Base-by-base conservation (phyloP, 1,140 invertebrate species). In the Popillia japonica region DNA sequence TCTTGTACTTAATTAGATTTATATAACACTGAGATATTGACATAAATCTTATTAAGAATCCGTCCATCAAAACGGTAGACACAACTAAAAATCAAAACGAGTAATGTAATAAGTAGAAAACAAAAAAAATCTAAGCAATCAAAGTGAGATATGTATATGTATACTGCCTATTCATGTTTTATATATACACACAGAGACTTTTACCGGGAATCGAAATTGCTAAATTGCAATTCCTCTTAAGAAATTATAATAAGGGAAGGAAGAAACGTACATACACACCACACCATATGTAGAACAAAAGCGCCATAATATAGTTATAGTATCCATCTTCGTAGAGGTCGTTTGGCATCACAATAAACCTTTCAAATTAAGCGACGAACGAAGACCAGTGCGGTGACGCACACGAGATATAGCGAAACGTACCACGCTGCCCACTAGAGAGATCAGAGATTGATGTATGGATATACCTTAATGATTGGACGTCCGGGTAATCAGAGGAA, bases 311-410 rank as follows among this genome's bases (percentile, higher is more conserved):
- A 55, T 55, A 55, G 48, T 55, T 55, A 55, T 17, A 17, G 11
- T 55, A 14, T 55, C 48, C 14, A 6, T n/a, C 48, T 14, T 48
- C 44, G 44, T 10, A 48, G 0, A 10, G 44, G 9, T n/a, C 10
- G 48, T 55, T 55, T 17, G 48, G 17, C 48, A 17, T 55, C 61
- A 22, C 61, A 68, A 68, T 68, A 68, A 68, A 68, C 17, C 61
- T 68, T 68, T 68, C 61, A 68, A 68, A 68, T 68, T 68, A 68
- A 68, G 61, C 61, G 11, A n/a, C 48, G 17, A 17, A 14, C 20
- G 22, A 23, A 23, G 61, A 68, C 61, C 17, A 20, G 48, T 17
- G 14, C 14, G 14, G 17, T 55, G 48, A 55, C 48, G 48, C 48
- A 55, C 44, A 6, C 17, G 61, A 23, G 23, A 64, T 27, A 64